Conservation (phyloP, 2,888 invertebrate species). For the Allacma fusca region DNA sequence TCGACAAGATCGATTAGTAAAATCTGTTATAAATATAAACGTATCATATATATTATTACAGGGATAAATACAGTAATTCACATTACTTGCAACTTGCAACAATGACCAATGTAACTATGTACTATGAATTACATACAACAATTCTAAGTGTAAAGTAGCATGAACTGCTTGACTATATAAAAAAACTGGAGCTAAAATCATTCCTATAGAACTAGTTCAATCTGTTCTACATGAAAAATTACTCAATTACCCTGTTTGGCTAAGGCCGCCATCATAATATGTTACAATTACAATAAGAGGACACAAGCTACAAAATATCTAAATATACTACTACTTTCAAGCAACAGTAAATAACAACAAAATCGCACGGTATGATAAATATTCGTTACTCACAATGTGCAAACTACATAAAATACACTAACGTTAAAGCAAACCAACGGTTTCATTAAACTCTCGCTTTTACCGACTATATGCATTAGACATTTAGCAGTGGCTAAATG, state of each 20-base stretch:
- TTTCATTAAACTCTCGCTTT: no score
- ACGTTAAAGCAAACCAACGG: no score
- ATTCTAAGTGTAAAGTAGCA: background rate
- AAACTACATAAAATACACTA: no score
- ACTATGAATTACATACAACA: background rate
- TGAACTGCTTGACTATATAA: background rate
- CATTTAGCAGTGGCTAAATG: no score
- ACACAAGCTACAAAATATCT: background rate
- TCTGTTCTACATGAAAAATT: constrained; percentile 11
- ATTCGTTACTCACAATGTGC: no score
- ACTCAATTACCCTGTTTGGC: constrained; percentile 39
- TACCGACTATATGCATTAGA: no score
- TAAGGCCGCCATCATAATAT: constrained; percentile 36
- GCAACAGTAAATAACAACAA: no score
- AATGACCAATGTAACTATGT: background rate
- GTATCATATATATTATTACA: no score
- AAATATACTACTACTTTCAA: background rate
- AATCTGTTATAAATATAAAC: no score
- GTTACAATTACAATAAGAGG: background rate
- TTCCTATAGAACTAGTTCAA: background rate
- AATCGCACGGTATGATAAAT: no score
- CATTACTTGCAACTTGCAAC: background rate
- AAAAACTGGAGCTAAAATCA: background rate
- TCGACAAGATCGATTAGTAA: no score
- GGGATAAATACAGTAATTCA: background rate